Evolutionary conservation across 2,113 vertebrate genomes (phyloP), one percentile per base, ranked within the genome.

Genomic region (Petrocephalus microphthalmus): DNA sequence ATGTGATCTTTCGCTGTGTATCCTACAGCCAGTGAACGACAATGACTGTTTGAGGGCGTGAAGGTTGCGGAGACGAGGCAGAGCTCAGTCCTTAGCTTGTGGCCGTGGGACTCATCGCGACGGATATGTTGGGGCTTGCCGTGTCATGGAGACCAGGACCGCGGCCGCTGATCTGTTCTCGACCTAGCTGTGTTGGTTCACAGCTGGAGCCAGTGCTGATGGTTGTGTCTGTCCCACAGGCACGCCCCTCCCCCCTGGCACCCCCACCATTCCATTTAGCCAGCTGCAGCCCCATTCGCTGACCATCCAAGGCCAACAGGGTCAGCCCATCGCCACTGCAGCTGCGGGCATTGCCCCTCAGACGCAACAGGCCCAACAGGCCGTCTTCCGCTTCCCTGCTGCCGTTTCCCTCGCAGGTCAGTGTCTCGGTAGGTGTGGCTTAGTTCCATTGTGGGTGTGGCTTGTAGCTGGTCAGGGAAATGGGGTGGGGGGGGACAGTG

Each of bases 381-480:
- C 95, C 90, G 94, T 95, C 89, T 93, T 94, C 92, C 93, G 90
- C 90, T 94, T 96, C 52, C 95, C 95, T 74, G 90, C 93, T 88
- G 91, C 94, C 0, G 90, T 95, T 90, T 95, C 93, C 0, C 94
- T 95, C 90, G 86, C 95, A 96, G 95, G 94, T 96, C 92, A 95
- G 91, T 91, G 85, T 78, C 25, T 54, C 42, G 42, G 42, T 42
- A 29, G 67, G 67, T 74, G 71, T 78, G 71, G 33, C 19, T 19
- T 78, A 19, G 17, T 7, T 78, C 33, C 17, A 19, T 78, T 78
- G 71, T 42, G 71, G 71, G 71, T 78, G 71, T 78, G 15, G 33
- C 33, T 78, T 78, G 71, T 78, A 5, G 71, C 33, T 78, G 52
- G 33, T 52, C 52, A 25, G 15, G 22, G n/a, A 15, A 10, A 13